phyloP scores from a whole-genome alignment of 2,797 vertebrate genomes.

The Pempheris klunzingeri region DNA sequence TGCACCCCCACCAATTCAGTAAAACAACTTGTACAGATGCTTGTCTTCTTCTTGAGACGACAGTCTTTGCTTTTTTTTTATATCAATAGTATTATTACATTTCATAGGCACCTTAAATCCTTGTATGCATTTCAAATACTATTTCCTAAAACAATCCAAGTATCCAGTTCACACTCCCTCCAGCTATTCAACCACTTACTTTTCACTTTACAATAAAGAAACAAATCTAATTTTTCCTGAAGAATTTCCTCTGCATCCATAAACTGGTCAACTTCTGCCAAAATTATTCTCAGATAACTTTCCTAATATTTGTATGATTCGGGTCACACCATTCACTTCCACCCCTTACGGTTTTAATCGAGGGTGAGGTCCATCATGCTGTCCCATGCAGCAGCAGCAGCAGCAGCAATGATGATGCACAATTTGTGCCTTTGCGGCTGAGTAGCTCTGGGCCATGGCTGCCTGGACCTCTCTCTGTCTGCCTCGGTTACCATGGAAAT shows the following conservation, averaged over 20 bases:
- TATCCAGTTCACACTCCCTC: not conserved
- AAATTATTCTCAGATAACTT: not conserved
- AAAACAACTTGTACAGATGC: no score
- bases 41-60: not conserved
- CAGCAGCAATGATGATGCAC: slow-evolving; percentile 53
- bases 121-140: not conserved
- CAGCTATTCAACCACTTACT: no score
- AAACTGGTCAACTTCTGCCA: no score
- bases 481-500: slow-evolving; percentile 83
- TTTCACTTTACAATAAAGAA: not conserved
- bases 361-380: slow-evolving; percentile 20
- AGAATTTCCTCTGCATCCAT: not conserved
- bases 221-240: not conserved
- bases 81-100: not conserved
- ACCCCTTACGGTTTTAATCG: no score
- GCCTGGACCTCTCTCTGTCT: slow-evolving; percentile 64
- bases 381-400: slow-evolving; percentile 30
- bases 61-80: not conserved
- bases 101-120: not conserved
- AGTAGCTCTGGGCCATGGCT: slow-evolving; percentile 62
- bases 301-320: not conserved
- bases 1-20: no score
- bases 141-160: not conserved
- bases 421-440: slow-evolving; percentile 66
- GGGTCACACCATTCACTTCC: not conserved